Evolutionary conservation across 1,140 invertebrate species (phyloP).

Genomic region (Oedothorax gibbosus): DNA sequence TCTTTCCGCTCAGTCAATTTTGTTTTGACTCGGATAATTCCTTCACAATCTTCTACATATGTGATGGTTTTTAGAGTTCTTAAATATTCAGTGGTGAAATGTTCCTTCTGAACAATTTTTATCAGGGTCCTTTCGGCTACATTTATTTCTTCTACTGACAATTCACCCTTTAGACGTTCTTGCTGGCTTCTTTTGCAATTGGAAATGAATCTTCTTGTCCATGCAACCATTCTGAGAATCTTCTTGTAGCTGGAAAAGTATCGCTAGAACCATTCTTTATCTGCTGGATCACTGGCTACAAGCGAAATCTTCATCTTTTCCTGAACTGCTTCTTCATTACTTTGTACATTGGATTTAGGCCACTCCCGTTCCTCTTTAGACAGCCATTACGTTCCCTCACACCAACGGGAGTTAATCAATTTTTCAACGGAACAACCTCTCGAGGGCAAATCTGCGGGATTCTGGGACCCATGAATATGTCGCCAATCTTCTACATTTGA

Average conservation of each 20-base stretch:
- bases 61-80: neutral
- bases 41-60: conserved; percentile 11
- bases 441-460: neutral
- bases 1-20: conserved; percentile 1
- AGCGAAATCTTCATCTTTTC: conserved; percentile 2
- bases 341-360: neutral
- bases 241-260: conserved; percentile 34
- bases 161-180: neutral
- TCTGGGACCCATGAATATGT: neutral
- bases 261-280: too few species aligned
- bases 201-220: neutral
- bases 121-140: conserved; percentile 16
- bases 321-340: neutral
- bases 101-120: conserved; percentile 23
- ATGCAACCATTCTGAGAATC: neutral
- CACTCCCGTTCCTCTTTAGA: neutral
- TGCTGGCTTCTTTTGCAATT: neutral
- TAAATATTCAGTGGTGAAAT: neutral
- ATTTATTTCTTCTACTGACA: conserved; percentile 31
- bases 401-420: neutral
- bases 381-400: conserved; percentile 1
- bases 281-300: neutral
- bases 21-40: conserved; percentile 1
- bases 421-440: conserved; percentile 1
- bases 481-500: conserved; percentile 3